Percentiles rank a stretch among this genome's conserved stretches.
These are phyloP conservation scores for Norana najaformis DNA, from an alignment of 2,888 invertebrate genomes.

Conservation along the genomic window DNA sequence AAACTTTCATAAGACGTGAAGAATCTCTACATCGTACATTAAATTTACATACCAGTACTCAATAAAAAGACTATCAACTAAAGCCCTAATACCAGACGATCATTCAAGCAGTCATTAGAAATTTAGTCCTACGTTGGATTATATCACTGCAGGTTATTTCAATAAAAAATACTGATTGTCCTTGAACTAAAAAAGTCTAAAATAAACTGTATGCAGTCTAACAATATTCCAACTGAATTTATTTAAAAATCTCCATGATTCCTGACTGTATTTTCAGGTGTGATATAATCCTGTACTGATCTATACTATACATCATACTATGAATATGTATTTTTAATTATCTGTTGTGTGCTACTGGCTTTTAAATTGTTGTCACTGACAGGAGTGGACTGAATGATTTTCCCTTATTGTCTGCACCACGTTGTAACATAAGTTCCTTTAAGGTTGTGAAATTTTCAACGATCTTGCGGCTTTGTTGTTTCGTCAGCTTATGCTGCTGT, in stretches of 20 bases:
- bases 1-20: not conserved
- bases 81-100: not conserved
- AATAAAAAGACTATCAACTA: not conserved
- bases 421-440: constrained; percentile 14
- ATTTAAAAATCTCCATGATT: not conserved
- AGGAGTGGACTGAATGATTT: constrained; percentile 22
- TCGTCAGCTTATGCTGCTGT: constrained; percentile 8
- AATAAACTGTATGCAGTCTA: not conserved
- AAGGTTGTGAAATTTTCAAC: constrained; percentile 20
- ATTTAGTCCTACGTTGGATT: not conserved
- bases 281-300: not conserved
- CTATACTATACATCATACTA: not conserved
- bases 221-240: not conserved
- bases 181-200: not conserved
- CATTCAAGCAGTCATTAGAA: not conserved
- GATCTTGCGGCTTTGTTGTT: constrained; percentile 17
- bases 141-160: not conserved
- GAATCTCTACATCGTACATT: not conserved
- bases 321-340: constrained; percentile 16
- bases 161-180: not conserved
- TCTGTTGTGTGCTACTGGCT: not conserved
- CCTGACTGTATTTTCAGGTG: not conserved
- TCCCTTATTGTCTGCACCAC: constrained; percentile 7
- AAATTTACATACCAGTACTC: not conserved
- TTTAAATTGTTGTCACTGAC: constrained; percentile 31